Base-by-base conservation (phyloP, 2,888 invertebrate species). In the Apeira syringaria region DNA sequence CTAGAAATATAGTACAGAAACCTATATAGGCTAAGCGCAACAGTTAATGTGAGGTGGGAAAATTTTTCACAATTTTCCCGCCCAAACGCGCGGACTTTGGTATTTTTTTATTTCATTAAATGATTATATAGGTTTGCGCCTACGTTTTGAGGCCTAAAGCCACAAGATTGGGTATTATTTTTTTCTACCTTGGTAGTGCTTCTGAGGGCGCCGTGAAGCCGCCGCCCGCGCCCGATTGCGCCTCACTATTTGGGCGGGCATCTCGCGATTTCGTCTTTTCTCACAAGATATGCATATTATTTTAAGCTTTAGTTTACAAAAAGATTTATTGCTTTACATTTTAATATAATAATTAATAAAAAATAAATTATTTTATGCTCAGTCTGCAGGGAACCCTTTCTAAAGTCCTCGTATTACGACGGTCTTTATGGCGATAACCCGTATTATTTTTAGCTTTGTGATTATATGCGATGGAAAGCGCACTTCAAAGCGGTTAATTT, bases 1-100 rank as follows among this genome's bases (percentile, higher is more conserved):
- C 20, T 10, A 24, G 20, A 33, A 46, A 39, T 39, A 26, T 38
- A 41, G 29, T 31, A 11, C 33, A 34, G 43, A 30, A 33, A 44
- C 40, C 43, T 46, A 46, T 45, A 50, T 47, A n/a, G n/a, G 39
- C 30, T 33, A 39, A 46, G 50, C 52, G 52, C 48, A 49, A 55
- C 37, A 40, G 8, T 39, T 22, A 36, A 64, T 59, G 58, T 48
- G 68, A 61, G 60, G 67, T 62, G 69, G 88, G 85, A 87, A 86
- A 86, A 80, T 68, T 86, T 87, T 69, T 59, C 66, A 52, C 61
- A 87, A 85, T 88, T 88, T 86, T 88, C 86, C 77, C 59, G 47
- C 51, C 54, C 52, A 60, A 50, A 59, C 54, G 60, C 47, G 63
- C 24, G 7, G 27, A 47, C 46, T 57, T 74, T 67, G 67, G 15